A percentile compares a stretch with the other conserved stretches of the same genome.
Evolutionary conservation across 2,797 vertebrate genomes (phyloP).

Genomic region (Leucoraja ocellata): DNA sequence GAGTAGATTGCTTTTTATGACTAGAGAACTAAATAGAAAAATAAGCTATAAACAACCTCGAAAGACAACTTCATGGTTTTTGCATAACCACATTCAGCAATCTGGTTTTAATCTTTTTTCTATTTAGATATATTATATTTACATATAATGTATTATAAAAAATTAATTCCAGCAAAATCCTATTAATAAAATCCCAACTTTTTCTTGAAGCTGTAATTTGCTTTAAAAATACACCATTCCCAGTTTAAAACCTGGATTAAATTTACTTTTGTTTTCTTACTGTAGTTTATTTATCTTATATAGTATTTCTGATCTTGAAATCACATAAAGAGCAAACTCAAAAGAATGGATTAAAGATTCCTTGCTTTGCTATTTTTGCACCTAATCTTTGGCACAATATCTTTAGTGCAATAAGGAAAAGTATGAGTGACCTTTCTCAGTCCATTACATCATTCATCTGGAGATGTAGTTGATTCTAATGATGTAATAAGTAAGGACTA

Average conservation of each 20-base stretch:
- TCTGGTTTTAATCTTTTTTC: not conserved
- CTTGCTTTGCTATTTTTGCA: not conserved
- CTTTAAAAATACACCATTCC: not conserved
- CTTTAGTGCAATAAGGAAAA: not conserved
- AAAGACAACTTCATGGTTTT: not conserved
- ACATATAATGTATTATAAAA: not conserved
- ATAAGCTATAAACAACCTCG: not conserved
- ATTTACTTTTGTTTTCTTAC: not conserved
- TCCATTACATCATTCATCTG: not conserved
- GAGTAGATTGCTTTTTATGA: not conserved
- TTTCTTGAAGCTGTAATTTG: not conserved
- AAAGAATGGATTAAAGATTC: not conserved
- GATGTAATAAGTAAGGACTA: not conserved
- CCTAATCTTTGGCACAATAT: not conserved
- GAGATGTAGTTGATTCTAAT: not conserved
- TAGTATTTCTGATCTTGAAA: not conserved
- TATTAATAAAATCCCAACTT: not conserved
- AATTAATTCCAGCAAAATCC: not conserved
- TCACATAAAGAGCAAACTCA: not conserved
- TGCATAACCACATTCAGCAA: not conserved
- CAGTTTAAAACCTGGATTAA: not conserved
- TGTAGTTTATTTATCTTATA: not conserved
- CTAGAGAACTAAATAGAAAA: not conserved
- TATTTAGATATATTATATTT: not conserved
- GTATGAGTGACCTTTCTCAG: not conserved